These are phyloP conservation scores for Cichlasoma orientale DNA, from an alignment of 2,797 vertebrate genomes.

Conservation along the genomic window DNA sequence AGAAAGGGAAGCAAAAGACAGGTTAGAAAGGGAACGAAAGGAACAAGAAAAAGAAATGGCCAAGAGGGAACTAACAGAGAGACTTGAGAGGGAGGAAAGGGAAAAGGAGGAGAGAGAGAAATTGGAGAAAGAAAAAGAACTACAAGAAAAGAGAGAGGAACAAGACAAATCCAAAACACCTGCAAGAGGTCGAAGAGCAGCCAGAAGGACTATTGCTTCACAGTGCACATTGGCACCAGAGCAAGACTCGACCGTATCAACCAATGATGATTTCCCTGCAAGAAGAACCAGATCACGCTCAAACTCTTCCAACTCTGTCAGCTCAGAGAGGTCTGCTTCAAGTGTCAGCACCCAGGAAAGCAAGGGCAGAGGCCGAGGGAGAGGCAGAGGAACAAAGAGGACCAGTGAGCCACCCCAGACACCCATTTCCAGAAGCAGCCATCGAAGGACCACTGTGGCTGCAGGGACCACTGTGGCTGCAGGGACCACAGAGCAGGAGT, in stretches of 20 bases:
- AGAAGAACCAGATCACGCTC: conserved; percentile 76
- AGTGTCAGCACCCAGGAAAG: conserved; percentile 29
- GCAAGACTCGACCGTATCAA: neutral
- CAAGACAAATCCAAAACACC: conserved; percentile 4
- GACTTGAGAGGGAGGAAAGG: neutral
- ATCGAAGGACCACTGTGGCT: conserved; percentile 42
- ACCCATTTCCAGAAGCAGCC: conserved; percentile 23
- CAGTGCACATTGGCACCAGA: neutral
- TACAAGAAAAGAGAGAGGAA: conserved; percentile 13
- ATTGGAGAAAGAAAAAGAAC: conserved; percentile 20
- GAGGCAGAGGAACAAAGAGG: conserved; percentile 42
- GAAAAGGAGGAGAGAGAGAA: conserved; percentile 11
- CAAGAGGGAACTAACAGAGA: conserved; percentile 17
- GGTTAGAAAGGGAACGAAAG: conserved; percentile 8
- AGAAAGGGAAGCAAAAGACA: conserved; percentile 18
- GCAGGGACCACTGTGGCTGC: conserved; percentile 3
- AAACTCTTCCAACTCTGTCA: conserved; percentile 75
- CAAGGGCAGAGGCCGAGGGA: conserved; percentile 50
- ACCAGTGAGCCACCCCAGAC: conserved; percentile 16
- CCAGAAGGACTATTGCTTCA: conserved; percentile 33
- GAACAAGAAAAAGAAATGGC: conserved; percentile 11
- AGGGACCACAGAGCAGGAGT: conserved; percentile 22
- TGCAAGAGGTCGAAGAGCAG: conserved; percentile 48
- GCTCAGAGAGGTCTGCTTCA: conserved; percentile 72
- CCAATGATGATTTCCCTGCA: conserved; percentile 53